Base-by-base conservation (phyloP, 2,888 invertebrate species). In the Hemithea aestivaria region DNA sequence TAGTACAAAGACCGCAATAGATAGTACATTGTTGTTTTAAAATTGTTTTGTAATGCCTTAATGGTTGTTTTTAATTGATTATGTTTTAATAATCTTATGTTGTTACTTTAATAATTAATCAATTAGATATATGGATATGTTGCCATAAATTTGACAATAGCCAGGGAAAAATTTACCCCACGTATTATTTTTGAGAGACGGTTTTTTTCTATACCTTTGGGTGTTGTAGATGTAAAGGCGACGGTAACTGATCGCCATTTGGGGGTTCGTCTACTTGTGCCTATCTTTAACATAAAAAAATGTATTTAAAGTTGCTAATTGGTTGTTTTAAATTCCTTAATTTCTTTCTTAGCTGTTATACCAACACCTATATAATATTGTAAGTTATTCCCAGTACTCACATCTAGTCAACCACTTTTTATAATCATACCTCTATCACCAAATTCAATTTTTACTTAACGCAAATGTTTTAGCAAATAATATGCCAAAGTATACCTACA, bases 21-120 rank as follows among this genome's bases (percentile, higher is more conserved):
- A 66, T 81, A 80, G 77, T 61, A 35, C 58, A 76, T 69, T 69
- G 44, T 65, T 70, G 41, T 63, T 67, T 64, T 61, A 53, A 31
- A 44, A 35, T 62, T 60, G 35, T 61, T 57, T 49, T 48, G 60
- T 60, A 45, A 63, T 50, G 56, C 47, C 36, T 39, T 16, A 16
- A 56, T 50, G 57, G 58, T 67, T 66, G 56, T 50, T 58, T 56
- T 64, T 38, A 50, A 53, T 74, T 77, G 75, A 76, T 79, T 80
- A 75, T 76, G 71, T 79, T 78, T 60, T 76, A 77, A 62, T 79
- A 78, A 73, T 76, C 70, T n/a, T 58, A 61, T 59, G 56, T 59
- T 66, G 30, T 51, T 35, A 16, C 2, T 56, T 27, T 40, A 32
- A 22, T 39, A 36, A 36, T 43, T 25, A 43, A 36, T n/a, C n/a